phyloP scores from a whole-genome alignment of 2,113 vertebrate species.

The Poeciliopsis occidentalis region DNA sequence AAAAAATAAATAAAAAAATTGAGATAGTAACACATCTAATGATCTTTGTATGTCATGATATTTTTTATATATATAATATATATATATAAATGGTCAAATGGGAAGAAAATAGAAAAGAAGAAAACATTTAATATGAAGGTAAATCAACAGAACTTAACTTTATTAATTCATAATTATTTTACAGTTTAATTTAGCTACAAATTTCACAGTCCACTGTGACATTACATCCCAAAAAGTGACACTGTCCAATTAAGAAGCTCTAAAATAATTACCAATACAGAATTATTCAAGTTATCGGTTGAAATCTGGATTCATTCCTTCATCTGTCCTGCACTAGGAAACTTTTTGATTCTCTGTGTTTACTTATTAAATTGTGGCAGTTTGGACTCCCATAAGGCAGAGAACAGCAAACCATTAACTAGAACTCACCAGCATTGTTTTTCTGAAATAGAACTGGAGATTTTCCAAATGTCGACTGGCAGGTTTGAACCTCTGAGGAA shows the following conservation, averaged over 20 bases:
- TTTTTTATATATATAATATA: background rate
- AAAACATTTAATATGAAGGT: background rate
- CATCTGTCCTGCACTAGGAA: background rate
- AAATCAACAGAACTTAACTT: background rate
- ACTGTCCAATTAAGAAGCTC: background rate
- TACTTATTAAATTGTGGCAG: too few relatives aligned
- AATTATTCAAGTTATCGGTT: background rate
- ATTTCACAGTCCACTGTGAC: too few relatives aligned
- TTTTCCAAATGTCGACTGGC: slow-evolving; percentile 87
- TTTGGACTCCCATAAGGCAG: too few relatives aligned
- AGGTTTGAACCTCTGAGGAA: slow-evolving; percentile 90
- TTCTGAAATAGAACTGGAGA: slow-evolving; percentile 81
- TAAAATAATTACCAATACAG: background rate
- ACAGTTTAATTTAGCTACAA: background rate
- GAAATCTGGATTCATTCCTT: background rate
- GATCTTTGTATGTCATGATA: too few relatives aligned
- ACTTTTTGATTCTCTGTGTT: too few relatives aligned
- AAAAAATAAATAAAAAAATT: background rate
- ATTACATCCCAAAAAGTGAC: too few relatives aligned
- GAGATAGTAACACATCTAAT: too few relatives aligned
- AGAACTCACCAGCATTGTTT: slow-evolving; percentile 79
- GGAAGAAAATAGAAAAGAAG: background rate
- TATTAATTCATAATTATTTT: background rate
- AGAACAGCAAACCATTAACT: background rate
- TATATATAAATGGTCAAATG: background rate